A percentile compares a stretch with the other conserved stretches of the same genome.
Evolutionary conservation across 2,888 invertebrate species (phyloP).

Genomic region (Hecatera dysodea): DNA sequence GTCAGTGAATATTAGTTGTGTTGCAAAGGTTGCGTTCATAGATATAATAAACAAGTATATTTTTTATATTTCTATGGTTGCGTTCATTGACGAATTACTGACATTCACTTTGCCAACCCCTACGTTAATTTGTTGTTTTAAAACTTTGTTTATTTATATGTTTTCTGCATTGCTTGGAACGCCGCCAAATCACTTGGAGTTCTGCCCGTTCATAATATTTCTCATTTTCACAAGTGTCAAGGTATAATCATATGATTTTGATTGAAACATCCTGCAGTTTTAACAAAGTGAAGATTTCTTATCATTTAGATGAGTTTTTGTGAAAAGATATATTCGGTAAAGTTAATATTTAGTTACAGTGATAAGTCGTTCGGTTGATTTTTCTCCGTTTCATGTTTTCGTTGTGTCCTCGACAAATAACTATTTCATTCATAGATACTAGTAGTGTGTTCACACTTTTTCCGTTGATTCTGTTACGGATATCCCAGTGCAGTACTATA

Average conservation of each 20-base stretch:
- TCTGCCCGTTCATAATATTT: constrained; percentile 37
- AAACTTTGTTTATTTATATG: constrained; percentile 51
- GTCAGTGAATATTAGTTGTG: constrained; percentile 8
- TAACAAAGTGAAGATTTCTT: constrained; percentile 29
- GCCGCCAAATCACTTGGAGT: constrained; percentile 47
- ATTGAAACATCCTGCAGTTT: constrained; percentile 23
- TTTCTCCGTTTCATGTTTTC: constrained; percentile 19
- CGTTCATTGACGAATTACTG: constrained; percentile 11
- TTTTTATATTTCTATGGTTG: no score
- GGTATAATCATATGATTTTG: constrained; percentile 44
- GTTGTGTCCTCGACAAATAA: background rate
- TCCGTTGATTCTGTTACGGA: background rate
- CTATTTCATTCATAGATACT: background rate
- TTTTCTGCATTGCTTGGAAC: constrained; percentile 45
- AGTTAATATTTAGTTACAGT: constrained; percentile 45
- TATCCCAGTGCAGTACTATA: background rate
- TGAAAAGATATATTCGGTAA: constrained; percentile 49
- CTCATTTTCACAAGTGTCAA: constrained; percentile 27
- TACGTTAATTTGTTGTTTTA: constrained; percentile 23
- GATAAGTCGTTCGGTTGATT: constrained; percentile 26
- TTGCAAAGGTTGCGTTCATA: constrained; percentile 9
- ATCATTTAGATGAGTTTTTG: constrained; percentile 51
- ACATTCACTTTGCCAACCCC: constrained; percentile 29
- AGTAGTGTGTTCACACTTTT: background rate
- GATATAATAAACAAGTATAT: background rate